A percentile compares a stretch with the other conserved stretches of the same genome.
Evolutionary conservation across 2,888 invertebrate species (phyloP).

Genomic region (Tipula helvola): DNA sequence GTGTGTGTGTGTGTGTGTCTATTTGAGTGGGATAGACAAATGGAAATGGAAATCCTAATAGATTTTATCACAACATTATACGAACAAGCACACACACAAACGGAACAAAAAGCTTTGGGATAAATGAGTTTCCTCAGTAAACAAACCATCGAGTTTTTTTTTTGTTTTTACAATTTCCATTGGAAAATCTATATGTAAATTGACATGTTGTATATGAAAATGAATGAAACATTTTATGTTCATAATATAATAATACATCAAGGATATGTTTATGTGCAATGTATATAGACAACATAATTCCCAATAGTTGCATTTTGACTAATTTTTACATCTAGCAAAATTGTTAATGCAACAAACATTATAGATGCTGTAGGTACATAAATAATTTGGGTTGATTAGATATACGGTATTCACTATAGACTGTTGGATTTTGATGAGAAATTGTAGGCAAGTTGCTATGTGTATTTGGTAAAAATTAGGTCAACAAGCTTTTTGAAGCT

Average conservation of each 20-base stretch:
- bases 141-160: not conserved
- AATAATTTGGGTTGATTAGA: not conserved
- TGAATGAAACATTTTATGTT: not conserved
- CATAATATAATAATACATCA: too few relatives aligned
- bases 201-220: not conserved
- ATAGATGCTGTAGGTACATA: not conserved
- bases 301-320: not conserved
- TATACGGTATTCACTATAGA: not conserved
- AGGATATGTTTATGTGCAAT: not conserved
- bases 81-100: not conserved
- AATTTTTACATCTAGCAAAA: not conserved
- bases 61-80: not conserved
- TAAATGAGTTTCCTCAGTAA: not conserved
- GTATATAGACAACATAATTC: not conserved
- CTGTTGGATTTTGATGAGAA: not conserved
- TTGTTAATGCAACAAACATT: not conserved
- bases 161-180: not conserved
- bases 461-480: not conserved
- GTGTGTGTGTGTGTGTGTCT: not conserved
- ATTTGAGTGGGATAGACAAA: not conserved
- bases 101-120: not conserved
- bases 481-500: not conserved
- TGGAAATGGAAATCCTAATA: not conserved
- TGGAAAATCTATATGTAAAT: not conserved
- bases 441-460: not conserved